Evolutionary conservation across 2,113 vertebrate species (phyloP).

Genomic region (Xyrauchen texanus): DNA sequence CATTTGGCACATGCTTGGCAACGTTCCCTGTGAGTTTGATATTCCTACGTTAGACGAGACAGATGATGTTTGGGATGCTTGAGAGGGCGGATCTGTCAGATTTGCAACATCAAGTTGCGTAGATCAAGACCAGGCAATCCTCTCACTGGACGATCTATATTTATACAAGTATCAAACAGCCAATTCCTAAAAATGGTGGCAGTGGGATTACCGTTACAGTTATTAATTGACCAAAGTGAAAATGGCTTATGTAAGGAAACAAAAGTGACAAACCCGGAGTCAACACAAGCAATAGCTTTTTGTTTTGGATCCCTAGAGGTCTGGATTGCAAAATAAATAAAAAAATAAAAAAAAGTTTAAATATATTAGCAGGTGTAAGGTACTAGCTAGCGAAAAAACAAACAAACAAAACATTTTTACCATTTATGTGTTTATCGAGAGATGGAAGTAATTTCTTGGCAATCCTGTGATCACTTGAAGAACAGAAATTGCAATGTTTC

Average conservation of each 20-base stretch:
- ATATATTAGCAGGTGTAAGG: not conserved
- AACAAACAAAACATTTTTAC: too few species aligned
- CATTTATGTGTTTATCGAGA: too few species aligned
- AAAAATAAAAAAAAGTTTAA: not conserved
- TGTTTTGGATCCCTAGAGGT: not conserved
- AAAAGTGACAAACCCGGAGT: constrained; percentile 26
- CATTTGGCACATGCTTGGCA: too few species aligned
- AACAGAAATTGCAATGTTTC: too few species aligned
- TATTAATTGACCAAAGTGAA: constrained; percentile 71
- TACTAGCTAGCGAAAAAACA: too few species aligned
- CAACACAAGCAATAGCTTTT: constrained; percentile 30
- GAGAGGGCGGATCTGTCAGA: constrained; percentile 37
- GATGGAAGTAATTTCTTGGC: too few species aligned
- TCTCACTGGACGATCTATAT: constrained; percentile 24
- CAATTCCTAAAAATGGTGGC: constrained; percentile 42
- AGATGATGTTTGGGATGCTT: not conserved
- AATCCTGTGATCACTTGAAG: too few species aligned
- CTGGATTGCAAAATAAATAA: too few species aligned
- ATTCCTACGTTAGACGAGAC: too few species aligned
- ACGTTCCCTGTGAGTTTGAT: too few species aligned
- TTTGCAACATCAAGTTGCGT: constrained; percentile 13
- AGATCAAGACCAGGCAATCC: constrained; percentile 1
- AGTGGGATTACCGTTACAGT: constrained; percentile 66
- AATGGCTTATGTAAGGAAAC: constrained; percentile 54
- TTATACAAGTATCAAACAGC: constrained; percentile 37